phyloP scores from a whole-genome alignment of 1,140 invertebrate species.

The Trachymyrmex septentrionalis region DNA sequence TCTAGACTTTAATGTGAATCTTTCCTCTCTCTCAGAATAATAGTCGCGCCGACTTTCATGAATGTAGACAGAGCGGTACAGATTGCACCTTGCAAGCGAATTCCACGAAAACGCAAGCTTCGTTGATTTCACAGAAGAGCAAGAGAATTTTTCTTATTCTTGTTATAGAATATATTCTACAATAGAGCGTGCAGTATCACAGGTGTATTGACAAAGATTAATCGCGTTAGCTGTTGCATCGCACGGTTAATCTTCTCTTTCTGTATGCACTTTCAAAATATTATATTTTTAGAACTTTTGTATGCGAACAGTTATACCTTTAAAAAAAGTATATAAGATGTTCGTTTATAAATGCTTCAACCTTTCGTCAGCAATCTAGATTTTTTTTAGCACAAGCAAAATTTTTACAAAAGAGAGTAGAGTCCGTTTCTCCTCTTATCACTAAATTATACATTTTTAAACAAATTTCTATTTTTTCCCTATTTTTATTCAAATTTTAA shows the following conservation, averaged over 20 bases:
- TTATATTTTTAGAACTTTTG: background rate
- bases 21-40: constrained; percentile 38
- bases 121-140: constrained; percentile 65
- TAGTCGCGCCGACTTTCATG: background rate
- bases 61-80: background rate
- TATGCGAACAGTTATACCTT: background rate
- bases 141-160: background rate
- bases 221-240: constrained; percentile 3
- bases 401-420: no score
- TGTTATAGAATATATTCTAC: background rate
- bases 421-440: no score
- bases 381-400: no score
- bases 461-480: no score
- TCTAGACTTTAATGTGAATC: constrained; percentile 5
- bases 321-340: background rate
- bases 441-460: no score
- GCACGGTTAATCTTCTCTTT: constrained; percentile 2
- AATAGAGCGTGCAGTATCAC: background rate
- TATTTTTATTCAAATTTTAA: background rate
- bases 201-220: background rate
- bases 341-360: background rate
- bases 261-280: background rate
- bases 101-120: constrained; percentile 33
- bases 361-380: no score
- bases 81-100: constrained; percentile 16